Evolutionary conservation across 2,797 vertebrate species (phyloP), one percentile per base, ranked within the genome.

Genomic region (Muraenolepis orangiensis): DNA sequence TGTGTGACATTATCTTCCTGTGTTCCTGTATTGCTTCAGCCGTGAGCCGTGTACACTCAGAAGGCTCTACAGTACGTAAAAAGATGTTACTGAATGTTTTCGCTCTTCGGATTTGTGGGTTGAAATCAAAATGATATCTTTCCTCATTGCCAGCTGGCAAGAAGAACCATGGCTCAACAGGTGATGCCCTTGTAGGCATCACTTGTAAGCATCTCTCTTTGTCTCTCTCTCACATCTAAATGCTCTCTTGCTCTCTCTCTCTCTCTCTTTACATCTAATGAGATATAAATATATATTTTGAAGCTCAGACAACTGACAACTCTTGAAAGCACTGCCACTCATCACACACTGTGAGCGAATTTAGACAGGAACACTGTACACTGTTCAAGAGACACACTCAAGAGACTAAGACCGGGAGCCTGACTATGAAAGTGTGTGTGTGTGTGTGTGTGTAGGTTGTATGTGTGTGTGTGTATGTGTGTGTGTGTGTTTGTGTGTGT

Each of bases 161-260:
- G 92, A 93, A 87, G 90, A 92, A 89, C 79, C 89, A 81, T 1
- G 86, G 87, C 85, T 91, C 87, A 84, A 77, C 88, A 91, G 92
- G 92, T 94, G 93, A 93, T 83, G 79, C 81, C 76, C 4, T 74
- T 74, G 87, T 87, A 86, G 84, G 70, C 80, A 86, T 36, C 51
- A 69, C 38, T 31, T 51, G 73, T 68, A 71, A n/a, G n/a, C n/a
- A 38, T 75, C 76, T 57, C 57, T 69, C 72, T 51, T 28, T 38
- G 61, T 74, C 20, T 29, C 29, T 34, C 30, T 32, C 30, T 46
- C 38, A 38, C 32, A 34, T 34, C 32, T 34, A 34, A 7, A 4
- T 20, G 20, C 46, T n/a, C 18, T 51, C 46, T 51, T 1, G 6
- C 36, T 38, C 36, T 38, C 36, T 38, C 40, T 16, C 1, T 14